A percentile compares a stretch with the other conserved stretches of the same genome.
phyloP scores from a whole-genome alignment of 1,140 invertebrate species.

The Drosophila pruinosa region DNA sequence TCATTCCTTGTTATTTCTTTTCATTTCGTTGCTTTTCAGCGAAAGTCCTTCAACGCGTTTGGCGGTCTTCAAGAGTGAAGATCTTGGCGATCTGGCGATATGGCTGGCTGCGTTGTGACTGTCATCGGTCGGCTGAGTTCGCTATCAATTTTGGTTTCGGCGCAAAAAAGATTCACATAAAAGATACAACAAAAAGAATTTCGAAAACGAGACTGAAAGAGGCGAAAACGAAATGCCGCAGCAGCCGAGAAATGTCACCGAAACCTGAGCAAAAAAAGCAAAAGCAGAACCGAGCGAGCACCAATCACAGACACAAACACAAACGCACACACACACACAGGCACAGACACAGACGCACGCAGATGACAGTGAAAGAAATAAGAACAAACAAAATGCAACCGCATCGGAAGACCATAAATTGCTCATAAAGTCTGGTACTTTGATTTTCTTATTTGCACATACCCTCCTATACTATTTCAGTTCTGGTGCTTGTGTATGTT shows the following conservation, averaged over 20 bases:
- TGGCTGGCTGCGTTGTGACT: conserved; percentile 37
- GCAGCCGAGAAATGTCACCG: conserved; percentile 41
- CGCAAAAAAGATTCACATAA: conserved; percentile 28
- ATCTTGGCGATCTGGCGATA: conserved; percentile 21
- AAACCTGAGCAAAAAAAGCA: conserved; percentile 30
- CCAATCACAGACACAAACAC: neutral
- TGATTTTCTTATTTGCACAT: conserved; percentile 21
- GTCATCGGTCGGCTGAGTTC: conserved; percentile 6
- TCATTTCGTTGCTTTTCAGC: conserved; percentile 11
- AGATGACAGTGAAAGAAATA: neutral
- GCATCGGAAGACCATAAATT: conserved; percentile 27
- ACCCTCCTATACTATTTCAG: neutral
- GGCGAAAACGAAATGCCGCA: conserved; percentile 18
- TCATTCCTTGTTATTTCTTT: conserved; percentile 6
- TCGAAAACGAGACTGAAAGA: conserved; percentile 37
- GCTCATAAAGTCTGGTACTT: conserved; percentile 20
- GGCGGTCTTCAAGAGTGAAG: conserved; percentile 33
- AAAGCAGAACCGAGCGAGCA: neutral
- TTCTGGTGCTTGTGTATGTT: neutral
- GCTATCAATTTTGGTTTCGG: conserved; percentile 39
- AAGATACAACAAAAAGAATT: conserved; percentile 39
- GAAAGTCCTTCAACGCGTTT: conserved; percentile 46
- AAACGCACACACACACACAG: neutral
- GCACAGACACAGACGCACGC: neutral
- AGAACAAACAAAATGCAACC: conserved; percentile 38